A percentile compares a stretch with the other conserved stretches of the same genome.
Evolutionary conservation across 2,113 vertebrate species (phyloP).

Genomic region (Gallinago jamesoni): DNA sequence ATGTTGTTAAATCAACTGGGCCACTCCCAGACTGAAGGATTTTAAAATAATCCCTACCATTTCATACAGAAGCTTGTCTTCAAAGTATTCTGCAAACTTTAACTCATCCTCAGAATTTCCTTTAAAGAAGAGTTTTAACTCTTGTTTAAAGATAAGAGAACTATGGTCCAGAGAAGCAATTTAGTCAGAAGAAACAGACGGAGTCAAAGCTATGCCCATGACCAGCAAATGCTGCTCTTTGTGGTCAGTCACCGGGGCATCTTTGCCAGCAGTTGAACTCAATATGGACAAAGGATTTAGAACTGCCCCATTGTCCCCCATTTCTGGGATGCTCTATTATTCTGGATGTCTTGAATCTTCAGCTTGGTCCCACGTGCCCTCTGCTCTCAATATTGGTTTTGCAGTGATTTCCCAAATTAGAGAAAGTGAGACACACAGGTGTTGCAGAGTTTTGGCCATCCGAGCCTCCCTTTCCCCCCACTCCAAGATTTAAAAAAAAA

Average conservation of each 20-base stretch:
- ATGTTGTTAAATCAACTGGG: background rate
- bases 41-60: background rate
- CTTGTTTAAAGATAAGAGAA: background rate
- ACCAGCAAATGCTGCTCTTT: background rate
- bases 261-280: background rate
- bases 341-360: background rate
- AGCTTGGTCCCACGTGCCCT: background rate
- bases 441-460: background rate
- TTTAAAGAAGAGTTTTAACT: background rate
- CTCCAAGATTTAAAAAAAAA: background rate
- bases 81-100: background rate
- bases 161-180: background rate
- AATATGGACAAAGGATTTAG: background rate
- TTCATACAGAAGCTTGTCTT: background rate
- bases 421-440: background rate
- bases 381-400: background rate
- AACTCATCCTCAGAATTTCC: background rate
- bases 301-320: background rate
- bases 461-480: too few relatives aligned
- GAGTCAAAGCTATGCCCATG: background rate
- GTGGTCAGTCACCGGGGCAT: accelerated
- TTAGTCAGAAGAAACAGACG: background rate
- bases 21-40: background rate
- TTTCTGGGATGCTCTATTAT: background rate
- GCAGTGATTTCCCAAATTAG: background rate